Conservation (phyloP, 2,888 invertebrate species). For the Cerceris rybyensis region DNA sequence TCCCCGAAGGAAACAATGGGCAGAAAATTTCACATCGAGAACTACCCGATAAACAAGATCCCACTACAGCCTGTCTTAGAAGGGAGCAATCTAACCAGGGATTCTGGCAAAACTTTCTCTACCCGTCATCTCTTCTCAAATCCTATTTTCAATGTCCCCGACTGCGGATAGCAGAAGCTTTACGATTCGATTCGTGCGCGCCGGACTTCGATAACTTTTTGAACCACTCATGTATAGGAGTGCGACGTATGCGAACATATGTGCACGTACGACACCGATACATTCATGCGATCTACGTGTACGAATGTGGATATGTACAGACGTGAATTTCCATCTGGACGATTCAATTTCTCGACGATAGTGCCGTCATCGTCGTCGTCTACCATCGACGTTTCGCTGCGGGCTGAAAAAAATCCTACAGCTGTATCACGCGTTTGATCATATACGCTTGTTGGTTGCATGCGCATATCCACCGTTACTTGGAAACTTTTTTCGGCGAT, state of each 20-base stretch:
- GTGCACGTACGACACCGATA: not conserved
- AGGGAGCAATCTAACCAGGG: not conserved
- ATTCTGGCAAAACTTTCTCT: constrained; percentile 14
- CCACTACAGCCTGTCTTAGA: constrained; percentile 9
- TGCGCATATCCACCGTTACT: not conserved
- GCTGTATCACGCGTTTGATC: constrained; percentile 18
- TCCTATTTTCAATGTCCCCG: constrained; percentile 39
- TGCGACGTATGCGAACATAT: constrained; percentile 24
- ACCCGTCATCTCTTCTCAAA: constrained; percentile 29
- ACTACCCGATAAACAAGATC: constrained; percentile 9
- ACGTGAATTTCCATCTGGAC: constrained; percentile 64
- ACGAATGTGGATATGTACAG: not conserved
- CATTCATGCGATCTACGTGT: not conserved
- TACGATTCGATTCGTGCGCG: constrained; percentile 37
- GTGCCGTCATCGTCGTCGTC: constrained; percentile 33
- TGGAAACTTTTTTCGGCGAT: too few species aligned
- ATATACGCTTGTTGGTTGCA: not conserved
- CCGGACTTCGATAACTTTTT: constrained; percentile 33
- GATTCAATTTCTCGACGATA: constrained; percentile 67
- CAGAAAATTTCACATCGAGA: not conserved
- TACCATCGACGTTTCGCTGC: constrained; percentile 25
- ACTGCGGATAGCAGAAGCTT: constrained; percentile 26
- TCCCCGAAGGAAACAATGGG: not conserved
- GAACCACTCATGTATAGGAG: constrained; percentile 4
- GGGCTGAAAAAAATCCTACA: constrained; percentile 33